A percentile compares a stretch with the other conserved stretches of the same genome.
Evolutionary conservation across 1,140 invertebrate genomes (phyloP).

Genomic region (Cydia amplana): DNA sequence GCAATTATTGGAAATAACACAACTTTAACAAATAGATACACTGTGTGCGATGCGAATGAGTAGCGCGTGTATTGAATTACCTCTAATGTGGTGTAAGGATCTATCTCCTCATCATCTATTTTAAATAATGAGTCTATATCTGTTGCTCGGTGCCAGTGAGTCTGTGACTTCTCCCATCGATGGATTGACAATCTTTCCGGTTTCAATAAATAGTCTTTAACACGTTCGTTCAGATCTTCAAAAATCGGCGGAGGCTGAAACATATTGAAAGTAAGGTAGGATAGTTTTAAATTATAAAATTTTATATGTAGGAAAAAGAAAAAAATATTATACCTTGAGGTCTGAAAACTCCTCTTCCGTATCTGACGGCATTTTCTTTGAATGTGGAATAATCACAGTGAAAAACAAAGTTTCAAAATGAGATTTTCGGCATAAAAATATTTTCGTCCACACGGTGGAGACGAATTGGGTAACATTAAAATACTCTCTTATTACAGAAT

Average conservation of each 20-base stretch:
- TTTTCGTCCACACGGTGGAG: background rate
- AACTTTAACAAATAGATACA: too few relatives aligned
- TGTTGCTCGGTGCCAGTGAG: constrained; percentile 65
- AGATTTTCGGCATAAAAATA: background rate
- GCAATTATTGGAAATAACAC: too few relatives aligned
- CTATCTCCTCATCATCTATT: constrained; percentile 61
- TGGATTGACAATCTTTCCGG: constrained; percentile 72
- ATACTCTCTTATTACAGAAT: background rate
- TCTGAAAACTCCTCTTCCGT: constrained; percentile 51
- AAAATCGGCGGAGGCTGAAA: constrained; percentile 72
- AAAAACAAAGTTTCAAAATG: constrained; percentile 19
- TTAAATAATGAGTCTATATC: constrained; percentile 66
- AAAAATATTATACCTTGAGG: constrained; percentile 43
- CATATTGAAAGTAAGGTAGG: constrained; percentile 34
- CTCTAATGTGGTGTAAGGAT: constrained; percentile 63
- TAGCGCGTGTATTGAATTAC: constrained; percentile 41
- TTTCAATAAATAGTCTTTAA: constrained; percentile 68
- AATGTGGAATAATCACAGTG: constrained; percentile 7
- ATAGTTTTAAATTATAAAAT: background rate
- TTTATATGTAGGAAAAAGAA: constrained; percentile 34
- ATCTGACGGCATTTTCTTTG: constrained; percentile 44
- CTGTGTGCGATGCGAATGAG: too few relatives aligned
- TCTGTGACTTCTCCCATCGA: constrained; percentile 69
- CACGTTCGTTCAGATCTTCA: constrained; percentile 66
- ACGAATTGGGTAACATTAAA: background rate